phyloP scores from a whole-genome alignment of 1,140 invertebrate genomes.

The Periplaneta americana region DNA sequence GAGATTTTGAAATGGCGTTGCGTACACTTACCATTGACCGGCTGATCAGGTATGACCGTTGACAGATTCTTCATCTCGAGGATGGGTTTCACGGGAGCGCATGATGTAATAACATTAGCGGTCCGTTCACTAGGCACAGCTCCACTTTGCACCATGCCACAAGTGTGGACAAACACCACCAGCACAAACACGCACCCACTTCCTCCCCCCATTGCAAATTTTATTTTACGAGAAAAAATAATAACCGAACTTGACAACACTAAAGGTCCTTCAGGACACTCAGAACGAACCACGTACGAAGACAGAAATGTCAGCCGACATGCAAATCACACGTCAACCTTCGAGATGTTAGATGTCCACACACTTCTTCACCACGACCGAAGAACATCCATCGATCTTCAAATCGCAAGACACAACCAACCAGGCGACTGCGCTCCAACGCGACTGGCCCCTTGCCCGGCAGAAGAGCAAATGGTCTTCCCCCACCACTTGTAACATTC shows the following conservation, averaged over 20 bases:
- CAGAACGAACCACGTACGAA: background rate
- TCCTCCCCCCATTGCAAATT: background rate
- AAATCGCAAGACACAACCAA: background rate
- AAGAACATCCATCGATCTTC: background rate
- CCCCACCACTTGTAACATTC: background rate
- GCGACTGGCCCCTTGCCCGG: background rate
- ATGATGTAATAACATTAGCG: background rate
- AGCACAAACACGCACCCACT: background rate
- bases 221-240: background rate
- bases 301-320: background rate
- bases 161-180: background rate
- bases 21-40: constrained; percentile 2
- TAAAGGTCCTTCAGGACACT: background rate
- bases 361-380: background rate
- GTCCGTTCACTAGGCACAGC: background rate
- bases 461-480: background rate
- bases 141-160: background rate
- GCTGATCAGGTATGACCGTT: background rate
- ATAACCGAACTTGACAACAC: background rate
- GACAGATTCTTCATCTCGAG: constrained; percentile 2
- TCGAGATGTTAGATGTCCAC: background rate
- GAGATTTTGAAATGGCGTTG: too few relatives aligned
- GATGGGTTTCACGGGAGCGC: background rate
- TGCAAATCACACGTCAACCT: too few relatives aligned
- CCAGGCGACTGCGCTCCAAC: too few relatives aligned